Evolutionary conservation across 2,888 invertebrate genomes (phyloP).

Genomic region (Lampropteryx suffumata): DNA sequence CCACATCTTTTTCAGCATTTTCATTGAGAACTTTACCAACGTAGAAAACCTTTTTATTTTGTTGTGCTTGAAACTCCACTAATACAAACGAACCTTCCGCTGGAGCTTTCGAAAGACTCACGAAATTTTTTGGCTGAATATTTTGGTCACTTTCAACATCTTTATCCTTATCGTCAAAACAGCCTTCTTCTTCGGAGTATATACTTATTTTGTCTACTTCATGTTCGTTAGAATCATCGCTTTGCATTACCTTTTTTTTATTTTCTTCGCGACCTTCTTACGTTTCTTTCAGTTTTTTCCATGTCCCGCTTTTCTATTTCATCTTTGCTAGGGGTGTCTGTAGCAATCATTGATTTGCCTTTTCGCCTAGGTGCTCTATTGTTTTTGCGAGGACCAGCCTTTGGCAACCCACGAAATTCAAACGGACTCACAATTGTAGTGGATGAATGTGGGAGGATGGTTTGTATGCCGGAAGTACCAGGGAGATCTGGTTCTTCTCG

Average conservation of each 20-base stretch:
- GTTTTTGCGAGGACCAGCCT: conserved; percentile 33
- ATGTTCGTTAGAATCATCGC: conserved; percentile 23
- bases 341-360: conserved; percentile 40
- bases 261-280: conserved; percentile 19
- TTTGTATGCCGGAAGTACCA: conserved; percentile 4
- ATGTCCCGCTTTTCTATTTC: conserved; percentile 19
- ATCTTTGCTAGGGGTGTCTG: conserved; percentile 42
- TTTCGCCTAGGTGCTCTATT: conserved; percentile 33
- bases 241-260: conserved; percentile 28
- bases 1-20: not conserved
- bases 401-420: conserved; percentile 32
- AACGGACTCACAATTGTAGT: conserved; percentile 31
- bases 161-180: conserved; percentile 25
- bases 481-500: conserved; percentile 5
- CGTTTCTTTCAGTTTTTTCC: conserved; percentile 4
- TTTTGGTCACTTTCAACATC: conserved; percentile 15
- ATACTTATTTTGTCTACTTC: conserved; percentile 30
- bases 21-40: conserved; percentile 14
- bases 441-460: conserved; percentile 8
- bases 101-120: conserved; percentile 10
- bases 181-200: conserved; percentile 32
- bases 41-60: conserved; percentile 11
- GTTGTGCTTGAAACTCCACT: conserved; percentile 5
- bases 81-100: conserved; percentile 12
- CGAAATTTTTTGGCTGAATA: conserved; percentile 7